A percentile compares a stretch with the other conserved stretches of the same genome.
Conservation (phyloP, 2,888 invertebrate genomes). For the Cabera pusaria region DNA sequence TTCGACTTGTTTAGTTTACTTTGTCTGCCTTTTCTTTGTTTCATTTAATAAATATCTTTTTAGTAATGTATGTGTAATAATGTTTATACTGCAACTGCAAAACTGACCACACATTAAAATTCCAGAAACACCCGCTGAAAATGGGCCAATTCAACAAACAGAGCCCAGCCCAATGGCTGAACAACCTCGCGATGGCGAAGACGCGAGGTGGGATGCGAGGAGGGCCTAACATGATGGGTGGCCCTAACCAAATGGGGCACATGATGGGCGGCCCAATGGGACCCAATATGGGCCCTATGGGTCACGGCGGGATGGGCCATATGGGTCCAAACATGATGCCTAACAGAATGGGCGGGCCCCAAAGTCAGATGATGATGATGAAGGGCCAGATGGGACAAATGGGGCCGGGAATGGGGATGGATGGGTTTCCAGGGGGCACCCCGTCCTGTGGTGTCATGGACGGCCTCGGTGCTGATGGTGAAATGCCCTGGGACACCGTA, state of each 20-base stretch:
- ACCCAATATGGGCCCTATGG: constrained; percentile 74
- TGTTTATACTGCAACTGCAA: too few species aligned
- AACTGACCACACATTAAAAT: too few species aligned
- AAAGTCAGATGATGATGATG: constrained; percentile 79
- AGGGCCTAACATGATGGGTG: constrained; percentile 79
- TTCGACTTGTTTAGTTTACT: too few species aligned
- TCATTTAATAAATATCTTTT: too few species aligned
- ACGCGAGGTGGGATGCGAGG: constrained; percentile 86
- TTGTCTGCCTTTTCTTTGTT: too few species aligned
- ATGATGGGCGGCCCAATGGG: constrained; percentile 81
- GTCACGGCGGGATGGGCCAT: constrained; percentile 72
- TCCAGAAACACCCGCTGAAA: constrained; percentile 95
- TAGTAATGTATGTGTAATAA: too few species aligned
- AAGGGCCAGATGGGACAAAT: constrained; percentile 67
- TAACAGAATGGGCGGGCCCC: constrained; percentile 71
- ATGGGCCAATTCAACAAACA: constrained; percentile 93
- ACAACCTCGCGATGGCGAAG: constrained; percentile 90
- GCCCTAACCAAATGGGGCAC: constrained; percentile 76
- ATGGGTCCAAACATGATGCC: constrained; percentile 78
- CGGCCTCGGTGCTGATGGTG: constrained; percentile 84
- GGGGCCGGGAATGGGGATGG: constrained; percentile 77
- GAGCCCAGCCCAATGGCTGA: constrained; percentile 91
- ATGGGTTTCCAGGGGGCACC: constrained; percentile 83
- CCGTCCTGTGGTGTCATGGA: constrained; percentile 84
- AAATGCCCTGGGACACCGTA: constrained; percentile 84